Base-by-base conservation (phyloP, 2,113 vertebrate genomes). In the Penelope pileata region DNA sequence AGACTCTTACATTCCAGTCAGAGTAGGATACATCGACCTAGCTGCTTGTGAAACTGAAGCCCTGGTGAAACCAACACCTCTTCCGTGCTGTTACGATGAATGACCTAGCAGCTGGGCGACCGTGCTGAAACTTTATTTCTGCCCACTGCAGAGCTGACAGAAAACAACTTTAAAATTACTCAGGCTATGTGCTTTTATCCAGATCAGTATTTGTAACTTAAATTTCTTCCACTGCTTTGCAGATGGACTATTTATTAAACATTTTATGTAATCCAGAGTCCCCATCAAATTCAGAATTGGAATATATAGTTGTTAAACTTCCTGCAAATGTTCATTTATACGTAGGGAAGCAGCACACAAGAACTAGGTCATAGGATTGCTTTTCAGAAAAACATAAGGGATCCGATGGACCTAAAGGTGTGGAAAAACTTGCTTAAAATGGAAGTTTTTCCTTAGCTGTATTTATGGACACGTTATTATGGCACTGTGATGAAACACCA, bases 401-500 rank as follows among this genome's bases (percentile, higher is more conserved):
- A 91, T 64, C 56, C 48, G 17, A 38, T 60, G 73, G 67, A 48
- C 62, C 42, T 87, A 69, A 91, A 73, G 45, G 62, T 45, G 66
- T 2, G 32, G 91, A 93, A 95, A 97, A 97, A 89, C 86, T 94
- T 92, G 42, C 78, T 80, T 54, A 69, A 87, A 85, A 73, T 9
- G 0, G 5, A 97, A 95, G 94, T 90, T 92, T 92, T 94, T 89
- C 90, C 54, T 51, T 40, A 36, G 56, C 48, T 84, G 58, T 27
- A 45, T 76, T 45, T 76, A 92, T 32, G 30, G 70, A 86, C 29
- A 69, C 10, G 4, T 64, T 85, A 91, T 29, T 63, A 88, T 51
- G 87, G 29, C 22, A 80, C 54, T 62, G 59, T 5, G 77, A 93
- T 27, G 45, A 87, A 93, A 89, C 70, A 95, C 29, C 50, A 96